Percentiles rank a stretch among this genome's conserved stretches.
Evolutionary conservation across 2,797 vertebrate genomes (phyloP).

Genomic region (Muscicapa comitata): DNA sequence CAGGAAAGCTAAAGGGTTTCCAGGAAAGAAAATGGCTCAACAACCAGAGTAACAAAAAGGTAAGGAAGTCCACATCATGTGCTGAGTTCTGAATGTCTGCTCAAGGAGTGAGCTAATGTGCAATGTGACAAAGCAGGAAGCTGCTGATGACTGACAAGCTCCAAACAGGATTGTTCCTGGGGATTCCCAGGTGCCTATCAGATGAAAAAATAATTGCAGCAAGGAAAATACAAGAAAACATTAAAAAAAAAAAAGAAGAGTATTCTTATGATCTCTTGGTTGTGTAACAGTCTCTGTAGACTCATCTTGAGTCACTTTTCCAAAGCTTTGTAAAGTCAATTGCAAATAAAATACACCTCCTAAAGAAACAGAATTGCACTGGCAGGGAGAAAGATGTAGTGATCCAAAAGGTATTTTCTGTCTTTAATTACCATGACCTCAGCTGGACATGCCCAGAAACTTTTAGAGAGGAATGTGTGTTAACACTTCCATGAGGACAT

Average conservation of each 20-base stretch:
- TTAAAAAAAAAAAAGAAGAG: neutral
- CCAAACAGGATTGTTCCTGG: neutral
- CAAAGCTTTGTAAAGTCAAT: neutral
- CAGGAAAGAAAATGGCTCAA: neutral
- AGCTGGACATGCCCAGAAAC: neutral
- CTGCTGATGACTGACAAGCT: neutral
- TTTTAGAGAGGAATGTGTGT: neutral
- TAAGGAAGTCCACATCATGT: neutral
- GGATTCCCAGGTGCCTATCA: neutral
- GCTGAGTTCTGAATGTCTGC: neutral
- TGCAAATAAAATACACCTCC: neutral
- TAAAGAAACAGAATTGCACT: neutral
- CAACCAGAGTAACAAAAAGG: neutral
- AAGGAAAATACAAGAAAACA: neutral
- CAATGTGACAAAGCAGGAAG: neutral
- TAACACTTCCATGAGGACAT: conserved; percentile 9
- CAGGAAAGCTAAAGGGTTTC: neutral
- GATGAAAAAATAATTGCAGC: neutral
- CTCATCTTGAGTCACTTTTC: neutral
- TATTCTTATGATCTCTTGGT: neutral
- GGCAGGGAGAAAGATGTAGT: neutral
- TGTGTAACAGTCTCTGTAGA: neutral
- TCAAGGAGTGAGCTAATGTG: neutral
- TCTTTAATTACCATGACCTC: neutral
- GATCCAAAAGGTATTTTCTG: neutral